phyloP scores from a whole-genome alignment of 2,888 invertebrate genomes.

The Pammene aurita region DNA sequence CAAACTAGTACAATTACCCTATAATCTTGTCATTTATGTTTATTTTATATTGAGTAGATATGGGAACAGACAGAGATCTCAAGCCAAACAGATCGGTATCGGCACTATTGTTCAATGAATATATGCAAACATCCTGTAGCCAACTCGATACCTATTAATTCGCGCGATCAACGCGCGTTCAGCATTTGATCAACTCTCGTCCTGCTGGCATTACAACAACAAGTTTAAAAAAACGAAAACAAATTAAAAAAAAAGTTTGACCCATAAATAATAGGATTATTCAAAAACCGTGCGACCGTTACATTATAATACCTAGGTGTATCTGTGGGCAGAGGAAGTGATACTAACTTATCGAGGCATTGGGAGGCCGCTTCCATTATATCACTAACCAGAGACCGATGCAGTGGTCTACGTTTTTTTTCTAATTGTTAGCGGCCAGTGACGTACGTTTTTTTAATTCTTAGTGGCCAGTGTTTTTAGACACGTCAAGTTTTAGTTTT shows the following conservation, averaged over 20 bases:
- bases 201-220: neutral
- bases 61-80: slow-evolving; percentile 12
- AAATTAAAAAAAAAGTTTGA: neutral
- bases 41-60: slow-evolving; percentile 10
- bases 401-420: slow-evolving; percentile 16
- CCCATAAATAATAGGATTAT: neutral
- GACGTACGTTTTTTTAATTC: neutral
- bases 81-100: slow-evolving; percentile 39
- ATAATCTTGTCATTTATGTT: too few relatives aligned
- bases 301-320: slow-evolving; percentile 26
- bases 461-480: slow-evolving; percentile 12
- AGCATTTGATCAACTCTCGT: slow-evolving; percentile 11
- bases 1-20: too few relatives aligned
- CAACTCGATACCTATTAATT: slow-evolving; percentile 22
- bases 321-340: slow-evolving; percentile 33
- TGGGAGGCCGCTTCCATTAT: slow-evolving; percentile 35
- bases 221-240: neutral
- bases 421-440: slow-evolving; percentile 20
- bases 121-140: slow-evolving; percentile 33
- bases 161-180: neutral
- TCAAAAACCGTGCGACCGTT: slow-evolving; percentile 5
- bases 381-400: slow-evolving; percentile 2
- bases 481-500: neutral
- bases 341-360: slow-evolving; percentile 28
- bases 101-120: slow-evolving; percentile 36